Evolutionary conservation across 2,797 vertebrate species (phyloP).

Genomic region (Danio aesculapii): DNA sequence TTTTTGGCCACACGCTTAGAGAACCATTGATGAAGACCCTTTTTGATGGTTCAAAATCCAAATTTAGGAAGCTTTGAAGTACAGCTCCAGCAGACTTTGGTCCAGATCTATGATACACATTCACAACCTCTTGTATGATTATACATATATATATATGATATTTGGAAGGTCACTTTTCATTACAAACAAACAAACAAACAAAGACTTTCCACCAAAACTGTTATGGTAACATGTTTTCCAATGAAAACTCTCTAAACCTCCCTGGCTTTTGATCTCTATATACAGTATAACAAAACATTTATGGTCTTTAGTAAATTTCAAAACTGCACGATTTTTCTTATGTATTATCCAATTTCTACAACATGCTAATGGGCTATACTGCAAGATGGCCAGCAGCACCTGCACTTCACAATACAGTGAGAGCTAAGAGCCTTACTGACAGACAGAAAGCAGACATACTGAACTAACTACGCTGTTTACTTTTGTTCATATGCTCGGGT

Average conservation of each 20-base stretch:
- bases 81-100: no score
- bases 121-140: no score
- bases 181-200: no score
- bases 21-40: no score
- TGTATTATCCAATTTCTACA: neutral
- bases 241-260: no score
- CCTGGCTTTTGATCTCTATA: neutral
- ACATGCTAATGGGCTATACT: neutral
- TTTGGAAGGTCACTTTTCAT: no score
- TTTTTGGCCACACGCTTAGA: no score
- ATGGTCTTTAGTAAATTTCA: neutral
- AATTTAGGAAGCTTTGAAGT: no score
- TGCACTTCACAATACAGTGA: neutral
- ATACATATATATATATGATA: no score
- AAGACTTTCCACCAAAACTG: neutral
- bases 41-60: no score
- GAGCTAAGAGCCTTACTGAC: constrained; percentile 23
- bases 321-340: neutral
- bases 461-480: neutral
- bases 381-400: constrained; percentile 6
- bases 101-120: no score
- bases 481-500: constrained; percentile 33
- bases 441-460: neutral
- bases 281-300: neutral
- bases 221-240: neutral